A percentile compares a stretch with the other conserved stretches of the same genome.
These are phyloP conservation scores for Brachionus paranguensis DNA, from an alignment of 1,140 invertebrate species.

Conservation along the genomic window DNA sequence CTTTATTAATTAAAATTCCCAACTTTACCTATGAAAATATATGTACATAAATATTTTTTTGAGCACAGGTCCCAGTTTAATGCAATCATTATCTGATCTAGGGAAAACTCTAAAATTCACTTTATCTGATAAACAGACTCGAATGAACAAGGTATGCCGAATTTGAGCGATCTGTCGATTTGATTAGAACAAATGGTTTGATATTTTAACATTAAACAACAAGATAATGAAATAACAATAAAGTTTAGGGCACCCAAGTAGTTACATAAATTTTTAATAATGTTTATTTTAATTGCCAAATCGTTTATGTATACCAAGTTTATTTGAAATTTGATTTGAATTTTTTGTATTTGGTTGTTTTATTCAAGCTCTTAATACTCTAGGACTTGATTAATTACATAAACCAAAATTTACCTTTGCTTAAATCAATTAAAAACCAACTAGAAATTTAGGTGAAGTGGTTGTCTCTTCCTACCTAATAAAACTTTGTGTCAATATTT, in stretches of 20 bases:
- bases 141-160: background rate
- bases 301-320: background rate
- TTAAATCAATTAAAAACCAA: background rate
- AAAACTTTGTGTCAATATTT: background rate
- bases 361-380: background rate
- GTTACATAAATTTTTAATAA: background rate
- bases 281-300: background rate
- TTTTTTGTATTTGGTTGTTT: background rate
- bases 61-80: background rate
- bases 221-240: background rate
- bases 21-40: background rate
- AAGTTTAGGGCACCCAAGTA: background rate
- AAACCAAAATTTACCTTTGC: background rate
- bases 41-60: background rate
- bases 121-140: background rate
- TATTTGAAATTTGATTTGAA: background rate
- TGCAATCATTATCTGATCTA: background rate
- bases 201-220: background rate
- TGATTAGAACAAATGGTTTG: background rate
- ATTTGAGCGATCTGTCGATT: background rate
- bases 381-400: background rate
- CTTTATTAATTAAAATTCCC: background rate
- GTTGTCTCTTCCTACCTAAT: background rate
- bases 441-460: background rate
- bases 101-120: background rate